Evolutionary conservation across 2,113 vertebrate species (phyloP).

Genomic region (Megaleporinus macrocephalus): DNA sequence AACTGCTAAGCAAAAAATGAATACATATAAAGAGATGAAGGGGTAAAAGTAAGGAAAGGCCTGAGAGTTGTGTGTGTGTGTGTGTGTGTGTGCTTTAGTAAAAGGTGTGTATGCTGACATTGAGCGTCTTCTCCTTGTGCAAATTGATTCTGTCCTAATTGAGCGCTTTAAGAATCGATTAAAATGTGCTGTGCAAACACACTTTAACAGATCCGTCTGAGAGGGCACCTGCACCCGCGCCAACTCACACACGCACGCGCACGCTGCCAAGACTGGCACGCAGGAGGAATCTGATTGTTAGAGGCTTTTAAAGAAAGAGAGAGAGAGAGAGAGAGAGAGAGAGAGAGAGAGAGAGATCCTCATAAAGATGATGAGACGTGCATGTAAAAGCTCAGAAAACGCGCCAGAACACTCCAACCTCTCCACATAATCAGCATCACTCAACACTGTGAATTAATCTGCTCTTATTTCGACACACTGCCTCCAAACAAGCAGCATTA

Average conservation of each 20-base stretch:
- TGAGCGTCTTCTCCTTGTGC: conserved; percentile 45
- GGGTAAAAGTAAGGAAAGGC: too few species aligned
- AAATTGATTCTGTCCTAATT: conserved; percentile 52
- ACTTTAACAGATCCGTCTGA: conserved; percentile 38
- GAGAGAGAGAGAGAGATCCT: not conserved
- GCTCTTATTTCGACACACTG: too few species aligned
- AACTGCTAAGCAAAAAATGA: too few species aligned
- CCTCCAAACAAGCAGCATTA: too few species aligned
- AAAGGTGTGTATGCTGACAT: conserved; percentile 30
- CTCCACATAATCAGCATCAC: not conserved
- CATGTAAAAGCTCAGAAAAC: not conserved
- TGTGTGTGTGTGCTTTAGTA: conserved; percentile 26
- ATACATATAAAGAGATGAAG: too few species aligned
- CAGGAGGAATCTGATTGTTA: conserved; percentile 9
- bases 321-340: conserved; percentile 4
- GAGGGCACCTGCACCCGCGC: conserved; percentile 12
- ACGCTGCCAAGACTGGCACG: conserved; percentile 28
- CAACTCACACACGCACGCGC: conserved; percentile 34
- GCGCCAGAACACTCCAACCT: too few species aligned
- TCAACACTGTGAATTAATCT: not conserved
- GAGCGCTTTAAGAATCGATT: conserved; percentile 55
- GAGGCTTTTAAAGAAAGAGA: conserved; percentile 31
- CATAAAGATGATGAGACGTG: conserved; percentile 28
- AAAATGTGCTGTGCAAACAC: conserved; percentile 55
- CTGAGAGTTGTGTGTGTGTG: conserved; percentile 22